Evolutionary conservation across 92 coral and sea anemone species (phyloP).

Genomic region (Umimayanthus kanabou): DNA sequence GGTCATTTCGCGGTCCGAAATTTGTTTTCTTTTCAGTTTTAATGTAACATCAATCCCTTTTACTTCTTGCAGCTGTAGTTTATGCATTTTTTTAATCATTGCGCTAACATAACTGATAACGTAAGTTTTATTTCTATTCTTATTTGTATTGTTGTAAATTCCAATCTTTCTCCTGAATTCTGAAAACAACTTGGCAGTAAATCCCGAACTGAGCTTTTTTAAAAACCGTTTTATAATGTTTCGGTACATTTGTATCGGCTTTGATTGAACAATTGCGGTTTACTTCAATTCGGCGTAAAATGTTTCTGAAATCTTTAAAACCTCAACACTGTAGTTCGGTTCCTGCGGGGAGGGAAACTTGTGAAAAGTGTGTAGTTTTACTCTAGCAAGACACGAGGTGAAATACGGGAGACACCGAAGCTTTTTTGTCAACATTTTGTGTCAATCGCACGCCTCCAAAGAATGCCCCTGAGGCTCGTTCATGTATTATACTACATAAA

Average conservation of each 20-base stretch:
- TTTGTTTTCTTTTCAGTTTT: background rate
- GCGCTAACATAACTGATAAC: background rate
- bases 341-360: background rate
- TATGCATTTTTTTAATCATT: background rate
- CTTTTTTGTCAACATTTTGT: background rate
- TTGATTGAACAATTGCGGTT: background rate
- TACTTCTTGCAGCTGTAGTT: background rate
- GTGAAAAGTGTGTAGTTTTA: background rate
- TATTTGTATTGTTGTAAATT: no score
- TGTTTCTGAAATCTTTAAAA: background rate
- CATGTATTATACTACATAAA: no score
- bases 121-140: background rate
- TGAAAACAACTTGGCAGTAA: background rate
- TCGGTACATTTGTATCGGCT: background rate
- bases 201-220: background rate
- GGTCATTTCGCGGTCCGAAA: background rate
- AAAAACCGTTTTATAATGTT: no score
- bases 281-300: background rate
- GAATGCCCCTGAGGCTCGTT: background rate
- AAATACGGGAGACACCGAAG: background rate
- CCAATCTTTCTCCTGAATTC: background rate
- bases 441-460: background rate
- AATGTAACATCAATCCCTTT: no score
- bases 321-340: background rate
- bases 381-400: background rate